Percentiles rank a stretch among this genome's conserved stretches.
Conservation (phyloP, 2,888 invertebrate species). For the Eupithecia subumbrata region DNA sequence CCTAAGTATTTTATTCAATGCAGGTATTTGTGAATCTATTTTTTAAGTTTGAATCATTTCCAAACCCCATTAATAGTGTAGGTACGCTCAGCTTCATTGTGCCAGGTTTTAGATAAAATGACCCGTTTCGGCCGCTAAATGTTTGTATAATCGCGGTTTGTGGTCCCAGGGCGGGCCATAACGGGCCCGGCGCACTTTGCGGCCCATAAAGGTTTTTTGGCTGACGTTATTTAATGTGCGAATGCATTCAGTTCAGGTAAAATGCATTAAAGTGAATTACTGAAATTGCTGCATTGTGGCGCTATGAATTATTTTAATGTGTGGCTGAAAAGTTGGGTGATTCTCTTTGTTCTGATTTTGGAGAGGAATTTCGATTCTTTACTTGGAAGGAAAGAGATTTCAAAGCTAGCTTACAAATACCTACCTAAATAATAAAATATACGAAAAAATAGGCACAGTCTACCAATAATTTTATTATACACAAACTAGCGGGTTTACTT, state of each 20-base stretch:
- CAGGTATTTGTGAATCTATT: no score
- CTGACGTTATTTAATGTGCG: slow-evolving; percentile 74
- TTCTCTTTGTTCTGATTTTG: not conserved
- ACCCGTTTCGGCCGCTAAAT: slow-evolving; percentile 77
- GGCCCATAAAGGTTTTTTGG: slow-evolving; percentile 77
- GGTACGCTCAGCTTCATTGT: not conserved
- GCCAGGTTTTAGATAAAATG: slow-evolving; percentile 68
- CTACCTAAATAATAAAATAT: no score
- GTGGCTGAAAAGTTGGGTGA: slow-evolving; percentile 2
- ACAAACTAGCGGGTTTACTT: no score
- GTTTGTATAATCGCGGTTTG: slow-evolving; percentile 83
- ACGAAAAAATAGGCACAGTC: no score
- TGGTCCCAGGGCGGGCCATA: slow-evolving; percentile 81
- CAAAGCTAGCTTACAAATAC: not conserved
- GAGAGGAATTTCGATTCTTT: not conserved
- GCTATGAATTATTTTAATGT: slow-evolving; percentile 36
- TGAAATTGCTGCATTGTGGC: slow-evolving; percentile 45
- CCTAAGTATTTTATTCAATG: no score
- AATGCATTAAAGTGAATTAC: slow-evolving; percentile 56
- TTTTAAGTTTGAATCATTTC: not conserved
- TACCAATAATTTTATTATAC: no score
- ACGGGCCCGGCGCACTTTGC: slow-evolving; percentile 59
- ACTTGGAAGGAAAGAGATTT: not conserved
- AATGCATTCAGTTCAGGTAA: slow-evolving; percentile 66
- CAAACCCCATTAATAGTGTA: not conserved